These are phyloP conservation scores for Carassius carassius DNA, from an alignment of 2,113 vertebrate genomes.

Conservation along the genomic window DNA sequence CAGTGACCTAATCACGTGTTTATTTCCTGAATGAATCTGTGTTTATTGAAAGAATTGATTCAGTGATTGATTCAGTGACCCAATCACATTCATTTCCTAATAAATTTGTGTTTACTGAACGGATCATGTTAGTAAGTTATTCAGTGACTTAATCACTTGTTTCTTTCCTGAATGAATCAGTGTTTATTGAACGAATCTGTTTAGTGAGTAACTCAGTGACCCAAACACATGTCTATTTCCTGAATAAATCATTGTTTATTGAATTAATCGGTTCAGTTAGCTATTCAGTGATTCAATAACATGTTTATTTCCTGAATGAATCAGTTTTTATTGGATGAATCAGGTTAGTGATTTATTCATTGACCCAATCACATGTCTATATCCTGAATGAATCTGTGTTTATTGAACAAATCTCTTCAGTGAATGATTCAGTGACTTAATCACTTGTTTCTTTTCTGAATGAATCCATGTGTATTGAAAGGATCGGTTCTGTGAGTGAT, in stretches of 20 bases:
- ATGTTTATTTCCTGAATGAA: background rate
- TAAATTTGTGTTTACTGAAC: too few species aligned
- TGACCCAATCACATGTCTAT: background rate
- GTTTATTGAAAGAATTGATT: background rate
- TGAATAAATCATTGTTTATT: too few species aligned
- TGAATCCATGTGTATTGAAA: too few species aligned
- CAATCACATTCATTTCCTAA: background rate
- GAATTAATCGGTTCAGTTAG: too few species aligned
- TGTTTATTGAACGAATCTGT: too few species aligned
- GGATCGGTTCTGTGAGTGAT: background rate
- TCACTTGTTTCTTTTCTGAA: too few species aligned
- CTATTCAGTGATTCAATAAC: background rate
- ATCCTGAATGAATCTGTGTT: background rate
- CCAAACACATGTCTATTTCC: too few species aligned
- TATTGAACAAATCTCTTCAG: too few species aligned
- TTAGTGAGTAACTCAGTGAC: background rate
- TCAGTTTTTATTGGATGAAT: background rate
- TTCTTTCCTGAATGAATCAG: background rate
- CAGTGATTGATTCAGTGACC: background rate
- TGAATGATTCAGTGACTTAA: too few species aligned
- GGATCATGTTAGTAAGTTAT: background rate
- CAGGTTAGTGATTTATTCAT: background rate
- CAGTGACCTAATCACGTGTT: background rate
- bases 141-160: background rate
- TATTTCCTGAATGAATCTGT: too few species aligned